A percentile compares a stretch with the other conserved stretches of the same genome.
phyloP scores from a whole-genome alignment of 2,113 vertebrate genomes.

The Thamnophis sirtalis region DNA sequence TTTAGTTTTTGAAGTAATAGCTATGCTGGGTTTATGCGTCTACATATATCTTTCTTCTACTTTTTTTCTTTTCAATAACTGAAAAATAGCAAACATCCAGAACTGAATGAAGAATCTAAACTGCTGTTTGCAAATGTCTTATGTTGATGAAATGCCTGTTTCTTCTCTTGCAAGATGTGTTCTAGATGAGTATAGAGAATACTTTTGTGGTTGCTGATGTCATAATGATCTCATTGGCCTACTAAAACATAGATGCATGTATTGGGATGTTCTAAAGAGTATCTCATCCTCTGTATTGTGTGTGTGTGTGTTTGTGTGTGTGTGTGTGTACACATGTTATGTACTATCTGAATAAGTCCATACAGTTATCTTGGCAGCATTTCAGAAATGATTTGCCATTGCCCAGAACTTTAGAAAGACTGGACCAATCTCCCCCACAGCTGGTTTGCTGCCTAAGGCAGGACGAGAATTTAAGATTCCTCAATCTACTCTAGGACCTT shows the following conservation, averaged over 20 bases:
- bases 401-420: not conserved
- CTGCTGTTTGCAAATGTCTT: not conserved
- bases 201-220: not conserved
- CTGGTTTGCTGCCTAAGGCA: not conserved
- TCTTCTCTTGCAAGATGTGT: not conserved
- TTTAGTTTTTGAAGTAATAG: not conserved
- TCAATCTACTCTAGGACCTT: not conserved
- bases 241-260: not conserved
- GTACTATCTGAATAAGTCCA: not conserved
- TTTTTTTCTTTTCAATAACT: not conserved
- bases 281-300: not conserved
- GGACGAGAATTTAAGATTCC: not conserved
- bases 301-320: not conserved
- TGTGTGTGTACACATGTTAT: not conserved
- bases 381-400: not conserved
- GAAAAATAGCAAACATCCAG: not conserved
- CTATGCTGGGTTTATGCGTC: not conserved
- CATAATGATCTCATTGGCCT: not conserved
- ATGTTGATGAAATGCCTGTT: not conserved
- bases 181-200: not conserved
- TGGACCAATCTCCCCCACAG: not conserved
- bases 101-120: not conserved
- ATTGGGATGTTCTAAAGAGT: not conserved
- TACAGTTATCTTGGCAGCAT: not conserved
- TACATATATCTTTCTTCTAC: not conserved